These are phyloP conservation scores for Brachypodius melanocephalos DNA, from an alignment of 2,113 vertebrate genomes.

Conservation along the genomic window DNA sequence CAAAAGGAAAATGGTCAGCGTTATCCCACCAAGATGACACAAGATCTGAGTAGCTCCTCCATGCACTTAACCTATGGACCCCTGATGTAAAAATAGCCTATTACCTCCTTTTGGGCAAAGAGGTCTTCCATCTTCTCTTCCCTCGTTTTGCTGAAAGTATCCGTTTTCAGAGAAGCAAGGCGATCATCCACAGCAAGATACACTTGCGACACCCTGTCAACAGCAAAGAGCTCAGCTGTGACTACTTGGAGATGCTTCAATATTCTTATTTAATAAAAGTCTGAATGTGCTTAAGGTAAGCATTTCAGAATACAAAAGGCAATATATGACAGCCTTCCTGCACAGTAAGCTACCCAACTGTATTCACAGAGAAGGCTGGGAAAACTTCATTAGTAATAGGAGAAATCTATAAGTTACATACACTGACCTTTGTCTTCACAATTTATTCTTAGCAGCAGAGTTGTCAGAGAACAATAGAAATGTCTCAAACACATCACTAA, in stretches of 20 bases:
- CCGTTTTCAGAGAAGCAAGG: constrained; percentile 94
- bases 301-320: not conserved
- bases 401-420: not conserved
- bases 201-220: constrained; percentile 86
- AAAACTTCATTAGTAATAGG: not conserved
- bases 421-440: not conserved
- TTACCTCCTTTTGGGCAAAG: constrained; percentile 97
- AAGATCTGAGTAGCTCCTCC: not conserved
- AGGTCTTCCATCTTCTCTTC: constrained; percentile 99
- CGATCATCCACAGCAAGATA: constrained; percentile 95
- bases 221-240: not conserved
- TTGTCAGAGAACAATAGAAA: not conserved
- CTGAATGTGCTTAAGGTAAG: not conserved
- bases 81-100: not conserved
- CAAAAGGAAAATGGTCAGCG: not conserved
- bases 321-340: not conserved
- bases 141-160: constrained; percentile 95
- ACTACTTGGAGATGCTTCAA: not conserved
- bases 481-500: not conserved
- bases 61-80: not conserved
- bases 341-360: not conserved
- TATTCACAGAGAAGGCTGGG: not conserved
- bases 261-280: not conserved
- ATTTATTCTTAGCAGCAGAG: not conserved
- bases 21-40: not conserved